phyloP scores from a whole-genome alignment of 1,140 invertebrate species.

The Brachionus angularis region DNA sequence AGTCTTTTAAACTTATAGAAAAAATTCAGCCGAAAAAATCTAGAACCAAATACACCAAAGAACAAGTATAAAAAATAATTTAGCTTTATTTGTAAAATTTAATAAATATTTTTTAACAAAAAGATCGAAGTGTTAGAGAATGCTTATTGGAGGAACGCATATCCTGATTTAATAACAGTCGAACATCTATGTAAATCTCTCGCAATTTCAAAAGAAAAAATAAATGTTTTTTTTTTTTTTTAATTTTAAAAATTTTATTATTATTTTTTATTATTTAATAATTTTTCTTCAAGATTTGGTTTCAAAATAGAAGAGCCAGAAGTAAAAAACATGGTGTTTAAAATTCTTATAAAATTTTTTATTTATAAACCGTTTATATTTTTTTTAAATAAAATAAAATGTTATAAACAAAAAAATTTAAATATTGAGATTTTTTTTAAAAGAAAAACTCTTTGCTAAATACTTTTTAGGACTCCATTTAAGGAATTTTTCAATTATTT shows the following conservation, averaged over 20 bases:
- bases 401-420: slow-evolving; percentile 16
- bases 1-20: slow-evolving; percentile 37
- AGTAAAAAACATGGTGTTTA: slow-evolving; percentile 28
- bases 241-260: not conserved
- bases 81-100: not conserved
- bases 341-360: slow-evolving; percentile 2
- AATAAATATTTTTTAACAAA: not conserved
- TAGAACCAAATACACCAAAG: slow-evolving; percentile 40
- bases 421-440: not conserved
- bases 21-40: slow-evolving; percentile 40
- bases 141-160: slow-evolving; percentile 41
- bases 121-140: slow-evolving; percentile 25
- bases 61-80: not conserved
- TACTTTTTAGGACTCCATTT: not conserved
- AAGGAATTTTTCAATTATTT: not conserved
- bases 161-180: slow-evolving; percentile 32
- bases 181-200: slow-evolving; percentile 27
- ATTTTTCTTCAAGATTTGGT: slow-evolving; percentile 31
- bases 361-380: not conserved
- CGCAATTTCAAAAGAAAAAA: slow-evolving; percentile 32
- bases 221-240: slow-evolving; percentile 1
- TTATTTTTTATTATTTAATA: not conserved
- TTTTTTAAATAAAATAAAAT: slow-evolving; percentile 8
- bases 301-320: slow-evolving; percentile 36
- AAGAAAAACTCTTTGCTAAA: no score